Percentiles rank a stretch among this genome's conserved stretches.
These are phyloP conservation scores for Polypterus bichir DNA, from an alignment of 2,113 vertebrate species.

Conservation along the genomic window DNA sequence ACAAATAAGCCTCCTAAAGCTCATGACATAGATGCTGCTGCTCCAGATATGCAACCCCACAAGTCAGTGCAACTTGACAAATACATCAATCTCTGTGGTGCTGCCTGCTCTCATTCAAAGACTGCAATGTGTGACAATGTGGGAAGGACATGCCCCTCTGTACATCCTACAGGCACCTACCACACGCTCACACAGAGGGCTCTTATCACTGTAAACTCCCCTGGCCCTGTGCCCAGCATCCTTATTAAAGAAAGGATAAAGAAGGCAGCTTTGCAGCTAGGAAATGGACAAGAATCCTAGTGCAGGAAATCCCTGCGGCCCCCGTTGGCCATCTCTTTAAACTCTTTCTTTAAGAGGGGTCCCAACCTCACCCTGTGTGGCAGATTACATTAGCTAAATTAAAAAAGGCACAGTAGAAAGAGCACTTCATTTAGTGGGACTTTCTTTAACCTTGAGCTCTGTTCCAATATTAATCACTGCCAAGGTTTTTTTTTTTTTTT, in stretches of 20 bases:
- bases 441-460: neutral
- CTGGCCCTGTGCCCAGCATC: neutral
- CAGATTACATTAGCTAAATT: conserved; percentile 5
- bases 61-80: too few relatives aligned
- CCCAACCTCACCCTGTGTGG: neutral
- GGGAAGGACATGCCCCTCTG: neutral
- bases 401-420: neutral
- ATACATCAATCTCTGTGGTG: too few relatives aligned
- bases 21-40: too few relatives aligned
- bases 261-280: neutral
- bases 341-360: neutral
- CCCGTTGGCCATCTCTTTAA: neutral
- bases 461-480: neutral
- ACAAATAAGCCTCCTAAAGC: too few relatives aligned
- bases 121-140: too few relatives aligned
- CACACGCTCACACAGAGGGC: neutral
- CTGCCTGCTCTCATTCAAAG: too few relatives aligned
- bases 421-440: neutral
- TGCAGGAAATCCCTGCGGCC: neutral
- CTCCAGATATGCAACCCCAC: too few relatives aligned
- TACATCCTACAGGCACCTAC: neutral
- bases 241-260: neutral
- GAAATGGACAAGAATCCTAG: too few relatives aligned
- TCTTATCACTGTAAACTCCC: neutral
- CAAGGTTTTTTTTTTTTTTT: neutral